Conservation (phyloP, 1,140 invertebrate species). For the Drosophila fuyamai region DNA sequence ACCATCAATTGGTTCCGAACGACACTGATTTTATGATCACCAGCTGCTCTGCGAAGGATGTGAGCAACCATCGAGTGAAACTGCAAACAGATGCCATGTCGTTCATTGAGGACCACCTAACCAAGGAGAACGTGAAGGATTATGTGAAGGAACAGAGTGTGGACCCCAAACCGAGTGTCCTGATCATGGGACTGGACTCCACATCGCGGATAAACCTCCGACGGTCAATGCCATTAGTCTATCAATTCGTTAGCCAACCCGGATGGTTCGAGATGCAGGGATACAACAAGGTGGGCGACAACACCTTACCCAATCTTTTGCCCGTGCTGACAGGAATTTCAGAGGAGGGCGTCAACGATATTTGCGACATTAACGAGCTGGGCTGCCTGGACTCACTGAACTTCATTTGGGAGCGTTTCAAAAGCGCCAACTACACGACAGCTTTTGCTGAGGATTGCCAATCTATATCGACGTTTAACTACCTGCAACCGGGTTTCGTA, state of each 20-base stretch:
- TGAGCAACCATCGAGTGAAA: background rate
- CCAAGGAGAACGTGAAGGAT: background rate
- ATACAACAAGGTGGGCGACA: constrained; percentile 86
- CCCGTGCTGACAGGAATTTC: constrained; percentile 89
- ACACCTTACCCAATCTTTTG: constrained; percentile 93
- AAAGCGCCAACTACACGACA: constrained; percentile 89
- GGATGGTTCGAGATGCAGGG: constrained; percentile 49
- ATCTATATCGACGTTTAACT: constrained; percentile 92
- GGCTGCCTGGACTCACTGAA: constrained; percentile 87
- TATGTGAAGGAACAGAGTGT: background rate
- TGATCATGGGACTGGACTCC: constrained; percentile 49
- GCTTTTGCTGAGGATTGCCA: constrained; percentile 91
- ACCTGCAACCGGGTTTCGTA: constrained; percentile 90
- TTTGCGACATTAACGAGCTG: constrained; percentile 85
- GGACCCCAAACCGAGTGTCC: constrained; percentile 27
- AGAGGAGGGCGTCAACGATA: constrained; percentile 77
- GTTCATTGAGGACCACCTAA: constrained; percentile 18
- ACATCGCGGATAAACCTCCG: constrained; percentile 75
- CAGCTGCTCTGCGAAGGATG: constrained; percentile 21
- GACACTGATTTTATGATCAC: constrained; percentile 15
- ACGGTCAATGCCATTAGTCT: constrained; percentile 40
- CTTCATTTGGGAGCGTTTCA: constrained; percentile 92
- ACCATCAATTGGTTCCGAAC: constrained; percentile 16
- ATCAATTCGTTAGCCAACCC: constrained; percentile 18
- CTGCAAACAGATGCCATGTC: constrained; percentile 32